Base-by-base conservation (phyloP, 1,140 invertebrate species). In the Lucilia sericata region DNA sequence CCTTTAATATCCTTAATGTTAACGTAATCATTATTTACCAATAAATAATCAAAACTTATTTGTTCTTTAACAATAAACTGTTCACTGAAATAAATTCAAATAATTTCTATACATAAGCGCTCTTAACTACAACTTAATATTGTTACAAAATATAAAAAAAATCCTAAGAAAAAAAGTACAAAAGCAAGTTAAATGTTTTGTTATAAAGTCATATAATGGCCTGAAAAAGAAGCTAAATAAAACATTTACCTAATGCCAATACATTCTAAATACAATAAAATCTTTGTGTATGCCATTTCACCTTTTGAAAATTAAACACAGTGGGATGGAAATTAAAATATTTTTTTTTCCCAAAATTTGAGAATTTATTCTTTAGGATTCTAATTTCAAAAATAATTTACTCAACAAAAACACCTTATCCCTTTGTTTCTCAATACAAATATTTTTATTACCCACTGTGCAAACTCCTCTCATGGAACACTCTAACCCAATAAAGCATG, bases 141-240 rank as follows among this genome's bases (percentile, higher is more conserved):
- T 21, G 65, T 19, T 25, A 70, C 65, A 70, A 21, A 60, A 60
- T 60, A 10, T 4, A 70, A 70, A 19, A 7, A 70, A 60, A 60
- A 60, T 30, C 1, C 3, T 30, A 60, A 60, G 5, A 70, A 70
- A 70, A 60, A 60, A 60, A 70, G 65, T 21, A 70, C n/a, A 60
- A n/a, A 42, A 14, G 5, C 17, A n/a, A 7, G 17, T 25, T 70
- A 70, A 70, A 70, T 70, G 65, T 25, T 70, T 70, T 70, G 65
- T 70, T 70, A 25, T 21, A 70, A 2, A 70, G 13, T 80, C 42
- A 80, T 21, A 80, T 80, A 80, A 80, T 80, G 76, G 76, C 10
- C 76, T 80, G 19, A 80, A 80, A 78, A 70, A 9, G 65, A 60
- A 80, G 76, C 76, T 30, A 80, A 70, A 80, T 80, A 80, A 80